Percentiles rank a stretch among this genome's conserved stretches.
phyloP scores from a whole-genome alignment of 2,888 invertebrate genomes.

The Spialia ferax region DNA sequence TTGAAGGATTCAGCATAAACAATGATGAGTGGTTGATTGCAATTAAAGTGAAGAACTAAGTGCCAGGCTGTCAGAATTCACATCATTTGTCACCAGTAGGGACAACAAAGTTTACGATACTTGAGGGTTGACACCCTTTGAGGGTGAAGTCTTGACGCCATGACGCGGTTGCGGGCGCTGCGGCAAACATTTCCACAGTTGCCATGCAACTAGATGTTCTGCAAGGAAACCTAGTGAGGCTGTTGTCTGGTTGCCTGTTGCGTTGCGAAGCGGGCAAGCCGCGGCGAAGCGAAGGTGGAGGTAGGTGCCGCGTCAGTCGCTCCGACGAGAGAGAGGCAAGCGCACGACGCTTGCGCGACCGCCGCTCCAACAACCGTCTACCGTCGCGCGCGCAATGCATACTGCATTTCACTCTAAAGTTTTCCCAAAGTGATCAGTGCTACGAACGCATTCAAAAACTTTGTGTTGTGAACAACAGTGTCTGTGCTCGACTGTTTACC shows the following conservation, averaged over 20 bases:
- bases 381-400: constrained; percentile 56
- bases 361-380: constrained; percentile 35
- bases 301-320: constrained; percentile 67
- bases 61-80: too few species aligned
- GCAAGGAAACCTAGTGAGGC: constrained; percentile 74
- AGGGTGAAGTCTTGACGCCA: constrained; percentile 24
- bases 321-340: constrained; percentile 72
- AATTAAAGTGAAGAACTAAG: too few species aligned
- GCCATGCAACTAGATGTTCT: constrained; percentile 82
- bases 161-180: constrained; percentile 47
- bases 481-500: constrained; percentile 61
- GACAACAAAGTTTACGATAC: neutral
- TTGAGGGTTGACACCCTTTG: too few species aligned
- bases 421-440: constrained; percentile 52
- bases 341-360: constrained; percentile 58
- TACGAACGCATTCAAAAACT: constrained; percentile 53
- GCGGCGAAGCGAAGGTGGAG: constrained; percentile 71
- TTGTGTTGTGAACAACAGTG: constrained; percentile 62
- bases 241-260: constrained; percentile 40
- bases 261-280: constrained; percentile 72
- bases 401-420: constrained; percentile 55
- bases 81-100: too few species aligned
- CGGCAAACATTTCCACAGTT: constrained; percentile 67
- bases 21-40: too few species aligned
- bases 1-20: neutral